Percentiles rank a stretch among this genome's conserved stretches.
Conservation (phyloP, 2,797 vertebrate species). For the Coccyzus lansbergi region DNA sequence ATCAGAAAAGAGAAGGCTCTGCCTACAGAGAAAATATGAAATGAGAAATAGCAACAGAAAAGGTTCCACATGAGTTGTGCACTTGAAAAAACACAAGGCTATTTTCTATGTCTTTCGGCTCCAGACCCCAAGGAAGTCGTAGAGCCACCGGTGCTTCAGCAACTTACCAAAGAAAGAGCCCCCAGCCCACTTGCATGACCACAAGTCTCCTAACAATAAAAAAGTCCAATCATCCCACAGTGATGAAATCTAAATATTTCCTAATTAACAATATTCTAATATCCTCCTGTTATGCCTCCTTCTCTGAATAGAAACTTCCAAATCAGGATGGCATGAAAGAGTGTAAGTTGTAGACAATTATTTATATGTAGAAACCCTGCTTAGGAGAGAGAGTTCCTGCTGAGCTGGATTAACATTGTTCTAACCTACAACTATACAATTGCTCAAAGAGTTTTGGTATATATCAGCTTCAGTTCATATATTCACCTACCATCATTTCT, state of each 20-base stretch:
- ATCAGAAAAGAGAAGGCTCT: neutral
- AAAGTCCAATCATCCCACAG: neutral
- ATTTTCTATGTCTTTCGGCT: neutral
- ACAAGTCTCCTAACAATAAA: neutral
- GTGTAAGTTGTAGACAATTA: neutral
- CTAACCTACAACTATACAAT: neutral
- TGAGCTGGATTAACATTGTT: neutral
- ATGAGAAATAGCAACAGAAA: neutral
- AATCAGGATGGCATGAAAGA: neutral
- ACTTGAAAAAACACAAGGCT: neutral
- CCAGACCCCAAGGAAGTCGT: neutral
- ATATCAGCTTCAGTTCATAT: neutral
- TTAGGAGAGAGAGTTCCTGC: neutral
- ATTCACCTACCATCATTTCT: neutral
- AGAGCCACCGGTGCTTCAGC: neutral
- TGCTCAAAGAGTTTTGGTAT: neutral
- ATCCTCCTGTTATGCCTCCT: neutral
- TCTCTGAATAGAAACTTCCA: neutral
- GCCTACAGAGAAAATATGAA: neutral
- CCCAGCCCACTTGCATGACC: neutral
- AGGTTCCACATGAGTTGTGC: neutral
- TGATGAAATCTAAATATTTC: neutral
- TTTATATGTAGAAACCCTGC: neutral
- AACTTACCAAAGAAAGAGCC: neutral
- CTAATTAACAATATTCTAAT: neutral